Conservation (phyloP, 2,888 invertebrate genomes). For the Cosmorhoe ocellata region DNA sequence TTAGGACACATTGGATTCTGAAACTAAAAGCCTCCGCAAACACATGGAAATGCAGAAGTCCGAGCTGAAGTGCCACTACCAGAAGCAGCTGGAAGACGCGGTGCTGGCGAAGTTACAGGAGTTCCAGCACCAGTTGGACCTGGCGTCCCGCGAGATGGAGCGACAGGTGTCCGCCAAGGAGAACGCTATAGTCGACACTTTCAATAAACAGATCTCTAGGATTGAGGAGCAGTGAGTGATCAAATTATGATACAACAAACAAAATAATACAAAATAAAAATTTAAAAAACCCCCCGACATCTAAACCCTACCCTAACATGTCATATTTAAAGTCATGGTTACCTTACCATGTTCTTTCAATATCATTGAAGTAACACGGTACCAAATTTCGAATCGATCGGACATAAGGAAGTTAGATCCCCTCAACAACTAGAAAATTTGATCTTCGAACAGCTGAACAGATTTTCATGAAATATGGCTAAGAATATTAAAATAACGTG, state of each 20-base stretch:
- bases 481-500: no score
- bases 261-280: no score
- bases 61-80: constrained; percentile 88
- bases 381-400: no score
- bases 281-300: no score
- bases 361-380: no score
- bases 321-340: no score
- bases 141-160: constrained; percentile 14
- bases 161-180: constrained; percentile 67
- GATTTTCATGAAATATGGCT: no score
- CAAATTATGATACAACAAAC: not conserved
- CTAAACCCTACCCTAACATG: no score
- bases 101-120: constrained; percentile 89
- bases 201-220: constrained; percentile 87
- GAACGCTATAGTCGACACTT: constrained; percentile 85
- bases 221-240: constrained; percentile 80
- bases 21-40: constrained; percentile 76
- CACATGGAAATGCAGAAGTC: constrained; percentile 84
- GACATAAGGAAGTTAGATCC: no score
- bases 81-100: constrained; percentile 90
- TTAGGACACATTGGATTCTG: constrained; percentile 77
- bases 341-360: no score
- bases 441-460: no score
- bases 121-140: constrained; percentile 87
- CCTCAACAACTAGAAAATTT: no score